Conservation (phyloP, 2,113 vertebrate genomes). For the Ptychochromis oligacanthus region DNA sequence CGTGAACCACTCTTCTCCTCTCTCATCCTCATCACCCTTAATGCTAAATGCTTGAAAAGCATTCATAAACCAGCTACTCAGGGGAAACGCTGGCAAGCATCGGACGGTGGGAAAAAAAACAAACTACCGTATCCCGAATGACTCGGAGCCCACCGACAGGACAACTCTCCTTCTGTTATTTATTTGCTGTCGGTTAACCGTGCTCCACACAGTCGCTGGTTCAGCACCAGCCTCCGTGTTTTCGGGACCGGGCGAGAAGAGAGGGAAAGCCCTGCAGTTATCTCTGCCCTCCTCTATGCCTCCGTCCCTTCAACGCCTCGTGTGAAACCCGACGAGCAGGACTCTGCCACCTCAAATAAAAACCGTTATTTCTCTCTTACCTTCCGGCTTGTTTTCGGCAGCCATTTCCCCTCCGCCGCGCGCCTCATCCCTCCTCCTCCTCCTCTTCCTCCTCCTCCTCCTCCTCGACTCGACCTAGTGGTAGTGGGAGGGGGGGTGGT, state of each 20-base stretch:
- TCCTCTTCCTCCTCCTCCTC: constrained; percentile 80
- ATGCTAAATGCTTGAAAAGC: constrained; percentile 50
- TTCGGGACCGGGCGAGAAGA: constrained; percentile 65
- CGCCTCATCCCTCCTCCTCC: constrained; percentile 93
- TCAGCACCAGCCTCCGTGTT: constrained; percentile 75
- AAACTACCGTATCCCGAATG: constrained; percentile 33
- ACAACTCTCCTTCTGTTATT: constrained; percentile 73
- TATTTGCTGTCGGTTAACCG: constrained; percentile 67
- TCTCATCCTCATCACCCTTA: constrained; percentile 57
- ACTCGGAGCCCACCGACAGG: constrained; percentile 44
- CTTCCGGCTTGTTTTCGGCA: constrained; percentile 99
- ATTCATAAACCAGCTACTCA: constrained; percentile 38
- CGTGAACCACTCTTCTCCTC: constrained; percentile 69
- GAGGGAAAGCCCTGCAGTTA: constrained; percentile 58
- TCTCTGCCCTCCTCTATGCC: constrained; percentile 21
- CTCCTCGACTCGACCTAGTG: constrained; percentile 81
- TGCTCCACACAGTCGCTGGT: constrained; percentile 64
- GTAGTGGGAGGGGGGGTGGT: constrained; percentile 70
- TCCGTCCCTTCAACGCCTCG: constrained; percentile 40
- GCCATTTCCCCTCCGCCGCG: constrained; percentile 98
- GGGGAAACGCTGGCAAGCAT: constrained; percentile 29
- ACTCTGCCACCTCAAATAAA: constrained; percentile 54
- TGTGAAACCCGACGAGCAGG: constrained; percentile 19
- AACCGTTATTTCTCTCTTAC: constrained; percentile 83
- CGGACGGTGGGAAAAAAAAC: constrained; percentile 22